Evolutionary conservation across 2,888 invertebrate genomes (phyloP).

Genomic region (Caenorhabditis uteleia): DNA sequence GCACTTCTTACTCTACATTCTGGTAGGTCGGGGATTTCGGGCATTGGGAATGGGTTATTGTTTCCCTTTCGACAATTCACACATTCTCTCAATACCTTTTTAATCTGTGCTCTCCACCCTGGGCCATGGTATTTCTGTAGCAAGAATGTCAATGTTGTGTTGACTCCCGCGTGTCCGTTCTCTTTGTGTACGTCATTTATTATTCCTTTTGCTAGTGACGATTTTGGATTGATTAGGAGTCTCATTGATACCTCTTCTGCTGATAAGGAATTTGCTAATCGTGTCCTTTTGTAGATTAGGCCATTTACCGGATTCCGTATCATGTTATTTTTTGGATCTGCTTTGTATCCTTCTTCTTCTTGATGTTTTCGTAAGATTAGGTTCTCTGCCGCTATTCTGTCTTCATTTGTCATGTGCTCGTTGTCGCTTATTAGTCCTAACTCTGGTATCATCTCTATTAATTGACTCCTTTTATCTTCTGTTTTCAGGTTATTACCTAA

Average conservation of each 20-base stretch:
- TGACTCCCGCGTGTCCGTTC: conserved; percentile 6
- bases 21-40: not conserved
- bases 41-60: not conserved
- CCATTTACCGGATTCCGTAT: not conserved
- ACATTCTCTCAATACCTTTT: conserved; percentile 7
- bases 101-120: not conserved
- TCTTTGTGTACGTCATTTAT: not conserved
- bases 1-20: conserved; percentile 1
- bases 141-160: conserved; percentile 4
- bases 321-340: not conserved
- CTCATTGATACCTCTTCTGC: not conserved
- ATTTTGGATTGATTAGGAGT: not conserved
- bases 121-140: not conserved
- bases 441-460: conserved; percentile 2
- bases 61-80: conserved; percentile 6
- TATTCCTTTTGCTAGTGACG: not conserved
- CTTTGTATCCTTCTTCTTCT: not conserved
- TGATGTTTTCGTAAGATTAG: not conserved
- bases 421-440: not conserved
- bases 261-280: not conserved
- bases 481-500: not conserved
- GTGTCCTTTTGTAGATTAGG: not conserved
- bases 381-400: not conserved
- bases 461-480: not conserved
- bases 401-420: not conserved